Base-by-base conservation (phyloP, 2,888 invertebrate species). In the Acanthoscelides obtectus region DNA sequence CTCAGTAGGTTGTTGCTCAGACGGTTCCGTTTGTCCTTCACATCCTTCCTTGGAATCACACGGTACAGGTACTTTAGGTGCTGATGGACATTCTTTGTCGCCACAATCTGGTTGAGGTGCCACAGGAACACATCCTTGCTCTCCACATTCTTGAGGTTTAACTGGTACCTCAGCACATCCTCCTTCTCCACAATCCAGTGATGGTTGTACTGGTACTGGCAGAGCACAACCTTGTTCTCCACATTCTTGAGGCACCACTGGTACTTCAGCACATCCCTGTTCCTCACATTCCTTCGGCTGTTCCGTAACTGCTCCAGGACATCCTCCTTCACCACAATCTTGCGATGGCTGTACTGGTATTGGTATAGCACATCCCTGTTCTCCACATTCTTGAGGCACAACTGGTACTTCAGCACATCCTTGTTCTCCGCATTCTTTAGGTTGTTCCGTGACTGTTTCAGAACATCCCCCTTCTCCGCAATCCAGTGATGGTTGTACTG, bases 231-330 rank as follows among this genome's bases (percentile, higher is more conserved):
- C 69, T 45, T 69, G 63, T 17, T 63, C 64, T 8, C 69, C 64
- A 20, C 69, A 66, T 19, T 72, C 69, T 21, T 25, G 66, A 22
- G 67, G 22, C 2, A n/a, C n/a, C 22, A 45, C 69, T 6, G 69
- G n/a, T 69, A 20, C 64, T 22, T n/a, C 20, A n/a, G 20, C 22
- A 6, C 68, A 68, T 27, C 68, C 68, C 6, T 22, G 3, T 25
- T 68, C 27, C 3, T 25, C 45, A 21, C 27, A 68, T 22, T 25
- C 68, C 20, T 22, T 22, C 5, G 25, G 68, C 20, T 22, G 20
- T 68, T 22, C 25, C 22, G 68, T 22, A 68, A 19, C 45, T 25
- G 22, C n/a, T 4, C 25, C 45, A n/a, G 20, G 3, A 20, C 68
- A 68, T 8, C 27, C 68, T 68, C n/a, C 68, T 20, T 20, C 22